Percentiles rank a stretch among this genome's conserved stretches.
phyloP scores from a whole-genome alignment of 2,888 invertebrate genomes.

The Megastigmus dorsalis region DNA sequence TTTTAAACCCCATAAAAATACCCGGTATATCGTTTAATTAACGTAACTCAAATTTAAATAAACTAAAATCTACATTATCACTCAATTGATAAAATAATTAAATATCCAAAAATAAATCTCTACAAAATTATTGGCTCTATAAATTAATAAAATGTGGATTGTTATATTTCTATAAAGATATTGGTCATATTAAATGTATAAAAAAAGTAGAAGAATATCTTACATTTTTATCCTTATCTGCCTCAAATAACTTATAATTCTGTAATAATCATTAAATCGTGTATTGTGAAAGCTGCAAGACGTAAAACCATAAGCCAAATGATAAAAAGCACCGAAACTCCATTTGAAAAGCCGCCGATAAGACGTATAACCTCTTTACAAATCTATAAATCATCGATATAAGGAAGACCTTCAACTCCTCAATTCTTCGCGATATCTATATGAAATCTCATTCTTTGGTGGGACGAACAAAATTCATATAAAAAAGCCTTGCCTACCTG shows the following conservation, averaged over 20 bases:
- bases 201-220: neutral
- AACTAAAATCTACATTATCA: too few relatives aligned
- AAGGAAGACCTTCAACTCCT: neutral
- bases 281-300: constrained; percentile 5
- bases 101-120: too few relatives aligned
- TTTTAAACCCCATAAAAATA: too few relatives aligned
- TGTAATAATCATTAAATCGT: constrained; percentile 21
- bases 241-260: constrained; percentile 5
- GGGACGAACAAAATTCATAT: constrained; percentile 15
- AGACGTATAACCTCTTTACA: constrained; percentile 29
- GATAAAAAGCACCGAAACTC: constrained; percentile 24
- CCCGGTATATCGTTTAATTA: too few relatives aligned
- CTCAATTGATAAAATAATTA: too few relatives aligned
- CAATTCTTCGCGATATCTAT: constrained; percentile 2
- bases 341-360: constrained; percentile 4
- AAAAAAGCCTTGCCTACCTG: constrained; percentile 20
- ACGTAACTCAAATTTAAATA: too few relatives aligned
- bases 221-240: neutral
- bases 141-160: too few relatives aligned
- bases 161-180: too few relatives aligned
- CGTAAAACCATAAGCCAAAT: neutral
- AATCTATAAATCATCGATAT: constrained; percentile 40
- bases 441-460: neutral
- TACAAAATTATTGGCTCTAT: too few relatives aligned
- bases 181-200: too few relatives aligned